Evolutionary conservation across 2,797 vertebrate species (phyloP), one percentile per base, ranked within the genome.

Genomic region (Parotocinclus haroldoi): DNA sequence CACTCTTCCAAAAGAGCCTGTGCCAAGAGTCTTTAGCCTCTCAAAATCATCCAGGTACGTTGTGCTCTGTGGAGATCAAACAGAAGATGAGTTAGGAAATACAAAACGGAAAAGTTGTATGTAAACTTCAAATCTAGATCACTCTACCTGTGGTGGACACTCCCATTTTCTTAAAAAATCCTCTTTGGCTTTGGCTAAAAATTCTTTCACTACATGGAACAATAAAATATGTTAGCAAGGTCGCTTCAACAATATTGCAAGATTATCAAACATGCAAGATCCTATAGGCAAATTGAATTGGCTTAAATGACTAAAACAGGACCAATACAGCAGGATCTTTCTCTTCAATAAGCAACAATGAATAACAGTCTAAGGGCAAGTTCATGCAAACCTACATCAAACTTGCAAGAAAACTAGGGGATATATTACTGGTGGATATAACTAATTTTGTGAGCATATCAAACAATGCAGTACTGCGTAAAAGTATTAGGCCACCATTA

Each of bases 181-280:
- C 92, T 99, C 96, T 96, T 97, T 98, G 92, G 97, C 96, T 94
- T 96, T 98, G 86, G 93, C 95, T 93, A 98, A 92, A 86, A 96
- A 96, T 84, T 98, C 96, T 94, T 98, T 98, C 95, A 99, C 96
- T 99, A 81, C 77, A 91, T 83, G 4, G 79, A 72, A 60, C 12
- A 64, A 51, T 45, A 36, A 45, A 40, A 58, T 61, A 60, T 6
- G 10, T 70, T n/a, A 65, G 10, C 13, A 45, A 57, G 45, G 42
- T 13, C 13, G 45, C n/a, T n/a, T n/a, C n/a, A n/a, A n/a, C n/a
- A n/a, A n/a, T 45, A 11, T 5, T 1, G 5, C 16, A 17, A 17
- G 45, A n/a, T 7, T 60, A 17, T 11, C 13, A 36, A 2, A 10
- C 57, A 72, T 66, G 50, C 17, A 61, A 10, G 10, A 36, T 3